Conservation (phyloP, 2,888 invertebrate species). For the Seladonia tumulorum region DNA sequence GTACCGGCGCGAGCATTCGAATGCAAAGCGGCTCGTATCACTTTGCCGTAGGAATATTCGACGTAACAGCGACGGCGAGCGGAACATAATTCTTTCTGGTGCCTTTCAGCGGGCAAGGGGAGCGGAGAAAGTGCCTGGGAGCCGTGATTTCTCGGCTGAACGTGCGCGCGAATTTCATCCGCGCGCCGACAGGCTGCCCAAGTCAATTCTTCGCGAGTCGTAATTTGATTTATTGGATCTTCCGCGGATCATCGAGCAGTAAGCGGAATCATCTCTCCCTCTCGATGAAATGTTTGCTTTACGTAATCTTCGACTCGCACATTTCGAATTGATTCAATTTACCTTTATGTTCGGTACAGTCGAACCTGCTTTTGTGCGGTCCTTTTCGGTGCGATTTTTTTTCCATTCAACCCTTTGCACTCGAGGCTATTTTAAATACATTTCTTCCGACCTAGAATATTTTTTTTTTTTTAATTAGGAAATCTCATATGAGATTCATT, state of each 20-base stretch:
- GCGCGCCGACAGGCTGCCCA: not conserved
- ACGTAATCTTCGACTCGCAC: not conserved
- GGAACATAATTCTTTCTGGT: constrained; percentile 47
- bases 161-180: not conserved
- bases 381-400: no score
- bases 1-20: constrained; percentile 71
- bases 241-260: not conserved
- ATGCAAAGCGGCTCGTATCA: constrained; percentile 78
- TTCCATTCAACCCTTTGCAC: no score
- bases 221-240: not conserved
- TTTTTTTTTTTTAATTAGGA: no score
- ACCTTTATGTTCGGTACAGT: no score
- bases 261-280: not conserved
- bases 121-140: constrained; percentile 3
- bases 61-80: constrained; percentile 41
- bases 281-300: not conserved
- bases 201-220: not conserved
- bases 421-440: no score
- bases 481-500: no score
- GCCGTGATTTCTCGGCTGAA: constrained; percentile 14
- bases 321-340: not conserved
- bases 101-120: not conserved
- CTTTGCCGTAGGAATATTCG: constrained; percentile 68
- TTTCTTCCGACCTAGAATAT: no score
- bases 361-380: no score